These are phyloP conservation scores for Lateolabrax maculatus DNA, from an alignment of 2,797 vertebrate species.

Conservation along the genomic window DNA sequence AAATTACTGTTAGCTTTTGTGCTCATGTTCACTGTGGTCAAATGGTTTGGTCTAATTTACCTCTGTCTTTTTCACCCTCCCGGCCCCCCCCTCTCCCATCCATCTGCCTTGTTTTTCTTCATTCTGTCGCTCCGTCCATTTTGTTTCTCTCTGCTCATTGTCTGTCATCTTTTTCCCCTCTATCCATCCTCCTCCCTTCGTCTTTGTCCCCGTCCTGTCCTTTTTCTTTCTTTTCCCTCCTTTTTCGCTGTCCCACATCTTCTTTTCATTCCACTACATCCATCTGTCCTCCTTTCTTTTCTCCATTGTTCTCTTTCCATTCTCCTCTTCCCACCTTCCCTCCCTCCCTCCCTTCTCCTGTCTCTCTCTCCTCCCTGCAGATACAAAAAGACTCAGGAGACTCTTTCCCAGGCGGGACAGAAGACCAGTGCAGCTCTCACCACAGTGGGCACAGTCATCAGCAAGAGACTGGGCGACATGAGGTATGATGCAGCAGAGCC, in stretches of 20 bases:
- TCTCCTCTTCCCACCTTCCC: background rate
- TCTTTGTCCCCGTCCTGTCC: background rate
- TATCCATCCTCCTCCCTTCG: background rate
- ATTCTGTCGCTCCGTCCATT: background rate
- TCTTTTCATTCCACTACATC: constrained; percentile 13
- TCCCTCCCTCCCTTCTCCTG: background rate
- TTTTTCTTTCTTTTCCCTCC: background rate
- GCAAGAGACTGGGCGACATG: constrained; percentile 94
- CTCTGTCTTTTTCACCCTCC: background rate
- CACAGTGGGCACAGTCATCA: constrained; percentile 92
- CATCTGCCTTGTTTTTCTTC: background rate
- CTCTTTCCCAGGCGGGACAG: constrained; percentile 94
- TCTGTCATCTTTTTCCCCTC: background rate
- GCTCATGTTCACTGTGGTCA: background rate
- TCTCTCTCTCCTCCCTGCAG: constrained; percentile 76
- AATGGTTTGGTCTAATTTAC: constrained; percentile 22
- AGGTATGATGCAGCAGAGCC: constrained; percentile 84
- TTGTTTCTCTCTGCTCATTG: background rate
- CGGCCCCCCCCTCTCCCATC: background rate
- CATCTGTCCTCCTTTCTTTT: constrained; percentile 13
- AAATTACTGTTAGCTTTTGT: constrained; percentile 1
- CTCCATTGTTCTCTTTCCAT: constrained; percentile 15
- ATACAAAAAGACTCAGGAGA: constrained; percentile 99
- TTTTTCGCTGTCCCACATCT: background rate
- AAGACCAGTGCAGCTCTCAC: constrained; percentile 94